Conservation (phyloP, 2,888 invertebrate genomes). For the Trichacis sp. region DNA sequence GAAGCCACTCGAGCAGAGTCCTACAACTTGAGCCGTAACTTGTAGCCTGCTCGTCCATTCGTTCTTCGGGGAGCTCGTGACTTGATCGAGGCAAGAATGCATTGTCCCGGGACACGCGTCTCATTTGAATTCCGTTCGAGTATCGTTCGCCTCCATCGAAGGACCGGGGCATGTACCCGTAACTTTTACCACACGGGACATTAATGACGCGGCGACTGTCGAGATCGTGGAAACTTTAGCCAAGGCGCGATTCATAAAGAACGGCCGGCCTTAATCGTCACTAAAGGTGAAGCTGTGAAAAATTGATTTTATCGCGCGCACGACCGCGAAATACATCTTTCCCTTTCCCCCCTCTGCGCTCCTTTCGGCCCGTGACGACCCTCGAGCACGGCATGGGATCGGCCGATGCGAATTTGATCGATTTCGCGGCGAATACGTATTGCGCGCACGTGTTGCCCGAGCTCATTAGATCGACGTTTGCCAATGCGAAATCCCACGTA, state of each 20-base stretch:
- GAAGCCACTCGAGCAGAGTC: background rate
- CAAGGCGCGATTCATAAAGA: conserved; percentile 40
- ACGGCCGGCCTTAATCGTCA: conserved; percentile 42
- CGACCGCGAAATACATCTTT: conserved; percentile 2
- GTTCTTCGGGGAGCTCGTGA: conserved; percentile 45
- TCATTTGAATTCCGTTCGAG: conserved; percentile 59
- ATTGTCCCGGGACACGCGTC: conserved; percentile 47
- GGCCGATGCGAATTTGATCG: background rate
- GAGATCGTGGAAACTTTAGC: conserved; percentile 43
- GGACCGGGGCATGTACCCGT: conserved; percentile 47
- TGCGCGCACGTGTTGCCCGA: conserved; percentile 8
- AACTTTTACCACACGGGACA: conserved; percentile 48
- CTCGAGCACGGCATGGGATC: background rate
- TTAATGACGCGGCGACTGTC: conserved; percentile 47
- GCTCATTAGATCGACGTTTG: conserved; percentile 35
- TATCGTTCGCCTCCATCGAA: conserved; percentile 55
- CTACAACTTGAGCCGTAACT: too few species aligned
- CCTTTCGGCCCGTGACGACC: background rate
- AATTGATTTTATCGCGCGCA: conserved; percentile 44
- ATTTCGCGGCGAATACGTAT: too few species aligned
- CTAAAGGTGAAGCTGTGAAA: conserved; percentile 46
- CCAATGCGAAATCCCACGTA: conserved; percentile 33
- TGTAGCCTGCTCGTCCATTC: conserved; percentile 29
- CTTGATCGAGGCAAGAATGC: conserved; percentile 45
- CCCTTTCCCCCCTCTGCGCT: too few species aligned